Evolutionary conservation across 2,113 vertebrate species (phyloP).

Genomic region (Forbesichthys papilliferus): DNA sequence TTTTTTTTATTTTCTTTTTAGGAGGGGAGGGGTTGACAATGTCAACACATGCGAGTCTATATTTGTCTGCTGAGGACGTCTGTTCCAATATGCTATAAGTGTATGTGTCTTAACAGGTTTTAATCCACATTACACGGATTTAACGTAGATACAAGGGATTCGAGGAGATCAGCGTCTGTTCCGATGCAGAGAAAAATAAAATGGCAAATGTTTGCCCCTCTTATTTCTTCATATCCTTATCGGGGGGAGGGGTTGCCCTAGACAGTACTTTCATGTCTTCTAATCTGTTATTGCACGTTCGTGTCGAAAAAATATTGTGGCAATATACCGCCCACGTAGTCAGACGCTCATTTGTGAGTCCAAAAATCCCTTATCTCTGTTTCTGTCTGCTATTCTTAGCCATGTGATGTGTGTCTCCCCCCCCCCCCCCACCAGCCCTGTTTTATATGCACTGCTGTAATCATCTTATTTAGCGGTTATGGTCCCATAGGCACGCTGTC

Average conservation of each 20-base stretch:
- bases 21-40: background rate
- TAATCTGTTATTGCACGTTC: constrained; percentile 62
- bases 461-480: constrained; percentile 64
- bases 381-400: constrained; percentile 58
- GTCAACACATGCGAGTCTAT: constrained; percentile 35
- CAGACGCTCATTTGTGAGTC: constrained; percentile 48
- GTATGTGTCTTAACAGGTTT: constrained; percentile 73
- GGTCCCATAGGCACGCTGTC: constrained; percentile 46
- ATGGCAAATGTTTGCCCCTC: constrained; percentile 21
- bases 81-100: constrained; percentile 61
- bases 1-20: constrained; percentile 33
- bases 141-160: constrained; percentile 79
- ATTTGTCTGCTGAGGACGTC: constrained; percentile 63
- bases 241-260: constrained; percentile 15
- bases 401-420: constrained; percentile 40
- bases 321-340: constrained; percentile 59
- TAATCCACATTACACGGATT: constrained; percentile 78
- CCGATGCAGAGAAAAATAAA: constrained; percentile 45
- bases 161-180: constrained; percentile 74
- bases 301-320: constrained; percentile 51
- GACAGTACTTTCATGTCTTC: constrained; percentile 30
- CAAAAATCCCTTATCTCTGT: constrained; percentile 58
- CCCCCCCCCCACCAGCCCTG: background rate
- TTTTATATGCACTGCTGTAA: constrained; percentile 46
- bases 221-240: constrained; percentile 48